phyloP scores from a whole-genome alignment of 2,888 invertebrate genomes.

The Galeruca laticollis region DNA sequence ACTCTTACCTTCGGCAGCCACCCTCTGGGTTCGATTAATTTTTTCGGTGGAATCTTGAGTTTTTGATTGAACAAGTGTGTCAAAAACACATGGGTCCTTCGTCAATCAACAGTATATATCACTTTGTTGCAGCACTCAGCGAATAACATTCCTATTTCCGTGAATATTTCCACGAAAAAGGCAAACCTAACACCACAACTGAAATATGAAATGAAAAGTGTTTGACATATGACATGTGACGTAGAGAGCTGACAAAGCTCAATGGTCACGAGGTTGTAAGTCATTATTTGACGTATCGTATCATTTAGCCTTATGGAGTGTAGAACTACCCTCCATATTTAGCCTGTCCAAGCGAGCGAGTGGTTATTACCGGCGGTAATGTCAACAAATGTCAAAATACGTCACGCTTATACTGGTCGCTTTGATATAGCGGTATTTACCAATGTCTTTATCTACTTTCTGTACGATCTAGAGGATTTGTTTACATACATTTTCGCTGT shows the following conservation, averaged over 20 bases:
- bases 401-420: no score
- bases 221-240: conserved; percentile 5
- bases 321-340: no score
- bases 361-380: no score
- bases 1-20: conserved; percentile 78
- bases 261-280: neutral
- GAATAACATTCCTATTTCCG: conserved; percentile 57
- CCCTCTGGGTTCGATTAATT: conserved; percentile 84
- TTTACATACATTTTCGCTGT: no score
- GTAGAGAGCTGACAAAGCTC: neutral
- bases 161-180: conserved; percentile 38
- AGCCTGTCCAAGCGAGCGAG: no score
- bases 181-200: neutral
- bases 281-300: neutral
- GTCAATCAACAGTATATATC: conserved; percentile 59
- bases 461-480: no score
- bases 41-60: conserved; percentile 87
- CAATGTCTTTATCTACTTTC: no score
- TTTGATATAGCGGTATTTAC: no score
- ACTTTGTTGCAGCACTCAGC: conserved; percentile 50
- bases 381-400: no score
- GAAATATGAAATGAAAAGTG: neutral
- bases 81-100: conserved; percentile 61
- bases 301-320: no score
- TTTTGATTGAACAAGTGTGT: conserved; percentile 68